Percentiles rank a stretch among this genome's conserved stretches.
Conservation (phyloP, 2,888 invertebrate genomes). For the Erebia palarica region DNA sequence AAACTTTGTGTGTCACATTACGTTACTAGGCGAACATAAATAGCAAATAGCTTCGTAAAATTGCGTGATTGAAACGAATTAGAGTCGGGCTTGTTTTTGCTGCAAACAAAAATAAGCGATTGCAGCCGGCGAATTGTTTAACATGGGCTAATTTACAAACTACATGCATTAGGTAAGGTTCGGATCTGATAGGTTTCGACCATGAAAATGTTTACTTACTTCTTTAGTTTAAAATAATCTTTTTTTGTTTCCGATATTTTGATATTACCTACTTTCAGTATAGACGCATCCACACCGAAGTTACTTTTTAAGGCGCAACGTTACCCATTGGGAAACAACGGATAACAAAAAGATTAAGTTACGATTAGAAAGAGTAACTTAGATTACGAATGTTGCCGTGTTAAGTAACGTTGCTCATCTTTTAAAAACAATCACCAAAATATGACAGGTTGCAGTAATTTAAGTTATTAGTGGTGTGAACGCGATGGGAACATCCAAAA, state of each 20-base stretch:
- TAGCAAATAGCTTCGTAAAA: conserved; percentile 1
- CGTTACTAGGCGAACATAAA: not conserved
- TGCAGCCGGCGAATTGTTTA: conserved; percentile 22
- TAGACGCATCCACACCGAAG: too few relatives aligned
- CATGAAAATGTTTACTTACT: not conserved
- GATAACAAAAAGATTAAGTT: too few relatives aligned
- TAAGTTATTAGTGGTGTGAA: too few relatives aligned
- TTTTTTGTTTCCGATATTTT: not conserved
- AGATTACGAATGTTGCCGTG: too few relatives aligned
- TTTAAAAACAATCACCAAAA: too few relatives aligned
- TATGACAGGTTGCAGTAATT: too few relatives aligned
- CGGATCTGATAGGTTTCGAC: not conserved
- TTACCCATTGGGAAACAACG: too few relatives aligned
- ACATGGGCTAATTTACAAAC: conserved; percentile 22
- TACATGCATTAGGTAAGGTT: conserved; percentile 23
- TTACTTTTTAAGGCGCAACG: too few relatives aligned
- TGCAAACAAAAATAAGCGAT: conserved; percentile 28
- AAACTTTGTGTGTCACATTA: not conserved
- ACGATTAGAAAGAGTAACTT: too few relatives aligned
- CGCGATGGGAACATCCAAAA: too few relatives aligned
- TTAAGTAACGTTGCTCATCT: too few relatives aligned
- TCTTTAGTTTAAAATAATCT: not conserved
- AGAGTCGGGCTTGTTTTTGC: conserved; percentile 7
- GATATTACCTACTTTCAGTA: too few relatives aligned
- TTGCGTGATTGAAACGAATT: conserved; percentile 26